phyloP scores from a whole-genome alignment of 2,797 vertebrate species.

The Micropoecilia bifurca region DNA sequence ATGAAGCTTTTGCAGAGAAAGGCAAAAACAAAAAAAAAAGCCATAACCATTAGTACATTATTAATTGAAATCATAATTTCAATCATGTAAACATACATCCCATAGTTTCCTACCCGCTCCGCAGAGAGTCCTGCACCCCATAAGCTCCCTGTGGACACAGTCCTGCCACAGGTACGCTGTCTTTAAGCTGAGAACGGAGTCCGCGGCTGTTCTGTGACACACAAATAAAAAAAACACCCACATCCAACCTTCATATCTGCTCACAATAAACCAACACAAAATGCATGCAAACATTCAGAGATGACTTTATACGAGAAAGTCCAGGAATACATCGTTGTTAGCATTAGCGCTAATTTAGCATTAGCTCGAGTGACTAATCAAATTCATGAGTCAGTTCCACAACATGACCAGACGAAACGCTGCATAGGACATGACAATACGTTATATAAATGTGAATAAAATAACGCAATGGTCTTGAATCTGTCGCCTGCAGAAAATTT shows the following conservation, averaged over 20 bases:
- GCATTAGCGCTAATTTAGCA: constrained; percentile 46
- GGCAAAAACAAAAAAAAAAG: background rate
- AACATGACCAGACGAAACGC: accelerated
- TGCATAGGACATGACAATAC: accelerated
- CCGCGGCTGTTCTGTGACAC: constrained; percentile 87
- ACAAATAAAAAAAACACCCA: background rate
- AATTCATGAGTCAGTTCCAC: constrained; percentile 30
- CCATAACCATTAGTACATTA: too few species aligned
- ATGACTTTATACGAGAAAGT: background rate
- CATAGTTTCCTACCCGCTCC: constrained; percentile 82
- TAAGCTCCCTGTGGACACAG: constrained; percentile 86
- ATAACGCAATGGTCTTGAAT: accelerated
- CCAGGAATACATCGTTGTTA: background rate
- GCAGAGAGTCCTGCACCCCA: constrained; percentile 89
- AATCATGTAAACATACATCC: background rate
- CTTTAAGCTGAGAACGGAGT: constrained; percentile 87
- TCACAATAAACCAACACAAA: background rate
- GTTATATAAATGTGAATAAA: accelerated
- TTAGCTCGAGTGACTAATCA: constrained; percentile 78
- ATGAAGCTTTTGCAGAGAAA: constrained; percentile 82
- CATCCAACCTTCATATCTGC: background rate
- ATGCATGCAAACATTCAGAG: background rate
- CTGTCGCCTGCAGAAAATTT: background rate
- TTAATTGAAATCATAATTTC: background rate
- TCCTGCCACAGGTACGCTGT: constrained; percentile 88